Evolutionary conservation across 2,797 vertebrate genomes (phyloP).

Genomic region (Peromyscus aztecus): DNA sequence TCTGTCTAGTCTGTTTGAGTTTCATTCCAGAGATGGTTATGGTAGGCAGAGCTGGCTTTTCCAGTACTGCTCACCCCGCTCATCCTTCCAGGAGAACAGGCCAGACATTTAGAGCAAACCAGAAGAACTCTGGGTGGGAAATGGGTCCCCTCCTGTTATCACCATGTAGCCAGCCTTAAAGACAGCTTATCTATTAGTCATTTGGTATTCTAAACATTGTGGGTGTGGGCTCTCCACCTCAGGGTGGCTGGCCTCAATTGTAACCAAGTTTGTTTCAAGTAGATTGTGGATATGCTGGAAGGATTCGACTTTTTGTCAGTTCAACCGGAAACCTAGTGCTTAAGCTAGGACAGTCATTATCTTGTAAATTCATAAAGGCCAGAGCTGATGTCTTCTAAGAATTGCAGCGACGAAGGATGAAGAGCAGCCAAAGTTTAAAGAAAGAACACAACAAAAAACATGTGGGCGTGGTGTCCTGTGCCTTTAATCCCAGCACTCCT

Average conservation of each 20-base stretch:
- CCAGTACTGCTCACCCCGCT: not conserved
- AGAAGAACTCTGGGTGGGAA: conserved; percentile 66
- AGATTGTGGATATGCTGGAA: conserved; percentile 33
- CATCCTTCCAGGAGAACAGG: conserved; percentile 57
- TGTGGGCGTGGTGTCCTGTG: not conserved
- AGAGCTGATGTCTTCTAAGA: conserved; percentile 48
- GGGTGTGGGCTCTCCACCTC: conserved; percentile 71
- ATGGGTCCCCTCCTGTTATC: conserved; percentile 70
- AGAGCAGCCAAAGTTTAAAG: conserved; percentile 9
- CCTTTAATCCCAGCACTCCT: not conserved
- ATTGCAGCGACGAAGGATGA: conserved; percentile 13
- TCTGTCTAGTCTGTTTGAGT: conserved; percentile 9
- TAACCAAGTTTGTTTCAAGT: conserved; percentile 41
- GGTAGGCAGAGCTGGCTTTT: conserved; percentile 33
- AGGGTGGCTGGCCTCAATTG: conserved; percentile 60
- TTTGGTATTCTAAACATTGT: conserved; percentile 65
- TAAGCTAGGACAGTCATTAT: conserved; percentile 27
- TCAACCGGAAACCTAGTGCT: not conserved
- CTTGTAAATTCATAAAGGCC: conserved; percentile 11
- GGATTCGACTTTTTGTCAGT: conserved; percentile 49
- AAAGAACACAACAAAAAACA: not conserved
- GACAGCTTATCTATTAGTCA: conserved; percentile 79
- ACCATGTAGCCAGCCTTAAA: conserved; percentile 71
- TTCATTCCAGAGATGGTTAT: not conserved
- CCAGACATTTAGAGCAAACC: conserved; percentile 52